A percentile compares a stretch with the other conserved stretches of the same genome.
Conservation (phyloP, 2,113 vertebrate genomes). For the Dunckerocampus dactyliophorus region DNA sequence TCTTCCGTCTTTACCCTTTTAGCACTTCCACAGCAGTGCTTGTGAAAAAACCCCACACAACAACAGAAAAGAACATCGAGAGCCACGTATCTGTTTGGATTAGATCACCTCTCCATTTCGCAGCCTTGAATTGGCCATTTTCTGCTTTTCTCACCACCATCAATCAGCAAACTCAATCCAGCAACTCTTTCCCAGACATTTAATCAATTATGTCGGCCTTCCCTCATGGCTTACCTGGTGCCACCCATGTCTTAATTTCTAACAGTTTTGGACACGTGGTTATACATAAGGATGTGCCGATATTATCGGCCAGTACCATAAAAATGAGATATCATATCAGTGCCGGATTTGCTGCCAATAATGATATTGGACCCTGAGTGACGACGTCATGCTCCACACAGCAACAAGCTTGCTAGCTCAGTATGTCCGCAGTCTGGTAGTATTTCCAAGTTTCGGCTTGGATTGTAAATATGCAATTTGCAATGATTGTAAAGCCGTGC, state of each 20-base stretch:
- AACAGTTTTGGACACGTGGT: background rate
- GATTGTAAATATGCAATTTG: too few relatives aligned
- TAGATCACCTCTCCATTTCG: slow-evolving; percentile 69
- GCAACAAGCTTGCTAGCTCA: too few relatives aligned
- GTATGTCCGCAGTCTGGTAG: too few relatives aligned
- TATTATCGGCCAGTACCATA: too few relatives aligned
- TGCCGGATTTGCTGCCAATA: too few relatives aligned
- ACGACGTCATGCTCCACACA: too few relatives aligned
- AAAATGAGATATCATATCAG: too few relatives aligned
- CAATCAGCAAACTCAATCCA: slow-evolving; percentile 42
- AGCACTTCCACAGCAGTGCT: slow-evolving; percentile 67
- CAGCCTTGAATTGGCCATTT: slow-evolving; percentile 72
- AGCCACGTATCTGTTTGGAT: slow-evolving; percentile 70
- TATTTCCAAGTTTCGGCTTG: too few relatives aligned
- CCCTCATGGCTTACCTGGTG: slow-evolving; percentile 3
- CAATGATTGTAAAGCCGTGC: too few relatives aligned
- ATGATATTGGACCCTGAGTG: too few relatives aligned
- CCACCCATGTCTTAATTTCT: slow-evolving; percentile 1
- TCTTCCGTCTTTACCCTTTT: slow-evolving; percentile 72
- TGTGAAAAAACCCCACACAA: slow-evolving; percentile 17
- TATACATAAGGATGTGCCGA: background rate
- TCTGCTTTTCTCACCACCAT: slow-evolving; percentile 60
- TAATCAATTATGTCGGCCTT: slow-evolving; percentile 24
- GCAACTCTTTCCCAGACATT: slow-evolving; percentile 18
- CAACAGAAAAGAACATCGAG: slow-evolving; percentile 61